Evolutionary conservation across 2,113 vertebrate genomes (phyloP), one percentile per base, ranked within the genome.

Genomic region (Oxygymnocypris stewartii): DNA sequence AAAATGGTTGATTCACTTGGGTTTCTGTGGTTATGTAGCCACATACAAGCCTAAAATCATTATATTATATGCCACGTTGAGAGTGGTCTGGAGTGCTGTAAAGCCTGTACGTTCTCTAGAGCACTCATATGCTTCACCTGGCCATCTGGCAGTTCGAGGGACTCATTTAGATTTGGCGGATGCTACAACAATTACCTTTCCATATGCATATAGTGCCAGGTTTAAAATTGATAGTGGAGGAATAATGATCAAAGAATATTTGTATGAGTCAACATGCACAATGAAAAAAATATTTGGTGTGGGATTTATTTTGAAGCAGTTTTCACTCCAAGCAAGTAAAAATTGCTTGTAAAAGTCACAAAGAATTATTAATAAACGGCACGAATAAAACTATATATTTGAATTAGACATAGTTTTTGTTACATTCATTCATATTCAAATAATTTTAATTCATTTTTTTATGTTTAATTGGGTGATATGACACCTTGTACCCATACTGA

Each of bases 71-170:
- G 31, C 6, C 35, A 40, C 18, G 4, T n/a, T 10, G 40, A 44
- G 23, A 65, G 23, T 81, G 18, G 40, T 65, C 54, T 63, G 57
- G 13, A 59, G 77, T 54, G 18, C 16, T 79, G 49, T 79, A 79
- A 23, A 57, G 31, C 16, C 9, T 35, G 49, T 8, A 13, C 28
- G 49, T 79, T 54, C 25, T 51, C 81, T 37, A 51, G 65, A 83
- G 65, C 18, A 44, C 11, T 51, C 28, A 67, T 31, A 31, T 5
- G 20, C 81, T 71, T 37, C 44, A 81, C 42, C 79, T 81, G 79
- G 40, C 79, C 81, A 71, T 83, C 81, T 83, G 81, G 81, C 81
- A 71, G 44, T 83, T 47, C 23, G 28, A 23, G 65, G 28, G 25
- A 51, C 81, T 71, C 65, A 54, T 67, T 82, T 82, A 10, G 25